phyloP scores from a whole-genome alignment of 2,113 vertebrate species.

The Syngnathus floridae region DNA sequence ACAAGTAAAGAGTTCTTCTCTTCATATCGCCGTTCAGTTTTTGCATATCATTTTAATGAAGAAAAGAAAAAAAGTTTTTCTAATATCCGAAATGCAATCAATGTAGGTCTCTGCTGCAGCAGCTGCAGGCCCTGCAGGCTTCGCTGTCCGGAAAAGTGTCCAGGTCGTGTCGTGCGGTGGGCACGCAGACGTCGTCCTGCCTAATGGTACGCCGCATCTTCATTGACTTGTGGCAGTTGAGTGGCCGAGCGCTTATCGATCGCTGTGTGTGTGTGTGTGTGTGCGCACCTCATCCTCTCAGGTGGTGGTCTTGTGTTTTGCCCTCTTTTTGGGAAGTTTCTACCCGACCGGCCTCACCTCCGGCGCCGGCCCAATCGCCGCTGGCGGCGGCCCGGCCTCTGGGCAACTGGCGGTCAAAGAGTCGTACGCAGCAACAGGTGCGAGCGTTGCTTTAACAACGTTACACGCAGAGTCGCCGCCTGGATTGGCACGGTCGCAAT shows the following conservation, averaged over 20 bases:
- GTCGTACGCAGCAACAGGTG: slow-evolving; percentile 84
- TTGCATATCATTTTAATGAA: too few relatives aligned
- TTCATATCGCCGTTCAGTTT: too few relatives aligned
- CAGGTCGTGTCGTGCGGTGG: slow-evolving; percentile 82
- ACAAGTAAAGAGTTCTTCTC: slow-evolving; percentile 74
- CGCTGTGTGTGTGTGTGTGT: neutral
- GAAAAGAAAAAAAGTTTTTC: too few relatives aligned
- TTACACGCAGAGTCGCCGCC: too few relatives aligned
- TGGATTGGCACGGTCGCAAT: too few relatives aligned
- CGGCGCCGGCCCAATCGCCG: slow-evolving; percentile 73
- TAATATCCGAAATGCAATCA: too few relatives aligned
- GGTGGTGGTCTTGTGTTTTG: slow-evolving; percentile 90
- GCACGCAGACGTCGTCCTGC: slow-evolving; percentile 94
- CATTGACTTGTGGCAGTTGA: neutral
- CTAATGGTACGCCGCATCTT: slow-evolving; percentile 78
- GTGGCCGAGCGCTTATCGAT: too few relatives aligned
- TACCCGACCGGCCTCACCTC: slow-evolving; percentile 77
- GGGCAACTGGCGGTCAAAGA: slow-evolving; percentile 75
- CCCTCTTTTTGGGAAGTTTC: slow-evolving; percentile 86
- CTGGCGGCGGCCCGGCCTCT: slow-evolving; percentile 76
- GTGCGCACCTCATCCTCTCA: slow-evolving; percentile 38
- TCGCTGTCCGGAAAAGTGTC: slow-evolving; percentile 87
- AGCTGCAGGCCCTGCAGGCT: slow-evolving; percentile 91
- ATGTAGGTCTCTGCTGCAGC: slow-evolving; percentile 89
- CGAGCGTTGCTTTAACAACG: neutral